Percentiles rank a stretch among this genome's conserved stretches.
These are phyloP conservation scores for Sanderia malayensis DNA, from an alignment of 30 jellyfish, hydroid and myxozoan genomes.

Conservation along the genomic window DNA sequence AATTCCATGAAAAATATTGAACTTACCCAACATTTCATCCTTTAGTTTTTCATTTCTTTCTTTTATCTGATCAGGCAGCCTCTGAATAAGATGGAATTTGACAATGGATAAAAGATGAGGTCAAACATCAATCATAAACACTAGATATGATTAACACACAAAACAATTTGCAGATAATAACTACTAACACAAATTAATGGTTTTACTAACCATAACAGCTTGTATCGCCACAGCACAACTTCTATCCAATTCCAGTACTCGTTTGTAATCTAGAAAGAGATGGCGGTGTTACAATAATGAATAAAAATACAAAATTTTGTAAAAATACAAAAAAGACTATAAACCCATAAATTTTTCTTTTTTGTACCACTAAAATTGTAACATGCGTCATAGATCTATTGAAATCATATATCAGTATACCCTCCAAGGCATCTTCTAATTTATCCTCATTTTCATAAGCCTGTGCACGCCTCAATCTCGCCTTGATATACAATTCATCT, in stretches of 20 bases:
- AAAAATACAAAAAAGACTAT: too few species aligned
- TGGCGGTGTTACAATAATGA: too few species aligned
- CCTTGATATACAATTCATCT: constrained; percentile 72
- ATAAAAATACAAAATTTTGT: too few species aligned
- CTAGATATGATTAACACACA: too few species aligned
- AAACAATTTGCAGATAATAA: too few species aligned
- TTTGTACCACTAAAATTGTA: too few species aligned
- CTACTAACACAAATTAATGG: background rate
- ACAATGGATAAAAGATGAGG: too few species aligned
- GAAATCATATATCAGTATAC: constrained; percentile 15
- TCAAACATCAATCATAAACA: too few species aligned
- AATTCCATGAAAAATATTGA: too few species aligned
- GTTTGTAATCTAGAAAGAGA: constrained; percentile 83
- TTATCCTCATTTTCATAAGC: constrained; percentile 79
- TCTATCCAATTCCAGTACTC: constrained; percentile 67
- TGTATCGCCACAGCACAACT: constrained; percentile 81
- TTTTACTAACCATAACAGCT: constrained; percentile 78
- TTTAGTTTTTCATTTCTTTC: constrained; percentile 88
- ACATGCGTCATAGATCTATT: too few species aligned
- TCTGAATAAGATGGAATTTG: constrained; percentile 33
- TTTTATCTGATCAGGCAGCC: constrained; percentile 95
- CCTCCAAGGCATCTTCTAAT: constrained; percentile 93
- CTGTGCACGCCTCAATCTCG: constrained; percentile 94
- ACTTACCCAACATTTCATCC: constrained; percentile 94
- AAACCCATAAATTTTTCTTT: too few species aligned